phyloP scores from a whole-genome alignment of 1,140 invertebrate genomes.

The Myzus persicae region DNA sequence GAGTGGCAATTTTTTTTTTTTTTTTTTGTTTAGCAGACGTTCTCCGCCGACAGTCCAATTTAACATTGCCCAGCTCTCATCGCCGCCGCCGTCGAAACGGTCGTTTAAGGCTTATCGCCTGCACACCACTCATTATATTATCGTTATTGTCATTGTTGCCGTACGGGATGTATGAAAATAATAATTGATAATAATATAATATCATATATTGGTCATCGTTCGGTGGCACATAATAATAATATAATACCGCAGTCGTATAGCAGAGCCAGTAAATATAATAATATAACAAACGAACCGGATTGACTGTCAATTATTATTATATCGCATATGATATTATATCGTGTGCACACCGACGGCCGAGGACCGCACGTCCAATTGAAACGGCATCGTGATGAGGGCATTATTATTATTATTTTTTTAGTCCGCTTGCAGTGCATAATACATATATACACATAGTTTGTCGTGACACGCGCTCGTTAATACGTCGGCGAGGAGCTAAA shows the following conservation, averaged over 20 bases:
- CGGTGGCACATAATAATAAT: not conserved
- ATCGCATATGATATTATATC: not conserved
- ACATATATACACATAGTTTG: not conserved
- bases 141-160: not conserved
- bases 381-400: not conserved
- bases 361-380: not conserved
- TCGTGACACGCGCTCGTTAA: not conserved
- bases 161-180: constrained; percentile 2
- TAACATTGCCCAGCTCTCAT: no score
- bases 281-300: not conserved
- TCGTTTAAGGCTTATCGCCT: not conserved
- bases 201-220: not conserved
- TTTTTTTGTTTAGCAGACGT: no score
- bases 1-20: not conserved
- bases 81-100: not conserved
- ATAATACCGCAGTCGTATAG: not conserved
- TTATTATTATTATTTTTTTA: constrained; percentile 16
- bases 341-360: not conserved
- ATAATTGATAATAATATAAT: not conserved
- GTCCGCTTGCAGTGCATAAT: not conserved
- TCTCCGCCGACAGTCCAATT: not conserved
- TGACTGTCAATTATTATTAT: constrained; percentile 3
- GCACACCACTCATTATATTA: not conserved
- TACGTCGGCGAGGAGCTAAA: not conserved
- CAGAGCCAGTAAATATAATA: not conserved